Base-by-base conservation (phyloP, 1,140 invertebrate genomes). In the Caerostris extrusa region DNA sequence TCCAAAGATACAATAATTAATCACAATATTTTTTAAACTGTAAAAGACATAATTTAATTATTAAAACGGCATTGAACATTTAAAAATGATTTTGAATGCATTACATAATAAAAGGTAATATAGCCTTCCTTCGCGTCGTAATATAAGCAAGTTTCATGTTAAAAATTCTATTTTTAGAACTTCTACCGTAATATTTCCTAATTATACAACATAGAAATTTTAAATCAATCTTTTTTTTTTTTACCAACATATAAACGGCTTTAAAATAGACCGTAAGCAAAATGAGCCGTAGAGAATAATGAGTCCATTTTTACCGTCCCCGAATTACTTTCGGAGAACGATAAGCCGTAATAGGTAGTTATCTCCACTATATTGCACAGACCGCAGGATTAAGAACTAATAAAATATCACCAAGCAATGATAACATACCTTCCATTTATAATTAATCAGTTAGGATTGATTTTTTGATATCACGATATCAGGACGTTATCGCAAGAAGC, bases 401-500 rank as follows among this genome's bases (percentile, higher is more conserved):
- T 77, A 77, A 77, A 53, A 77, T 77, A 77, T 77, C 71, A 50
- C 50, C 71, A n/a, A 58, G 82, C 17, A 3, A 58, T n/a, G 57
- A 85, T 85, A 85, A 85, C 55, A 85, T 85, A 56, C 6, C 12
- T 3, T 67, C 61, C 5, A 82, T 14, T 60, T 85, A 60, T 85
- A 85, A 85, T 85, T 85, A 85, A 85, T 85, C 83, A 85, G 83
- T 60, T 58, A 85, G 17, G 83, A 85, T 57, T 60, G 83, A 85
- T 85, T 85, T 85, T 85, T 85, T 85, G 55, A n/a, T 85, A 57
- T 85, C 55, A 85, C 55, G 56, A 58, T 57, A 85, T 57, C 83
- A 12, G 57, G 56, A 34, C 57, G 55, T 85, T 85, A 85, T 85
- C 82, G 57, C 19, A 85, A 85, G 19, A 57, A 17, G 19, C 82